Conservation (phyloP, 2,113 vertebrate species). For the Fregata magnificens region DNA sequence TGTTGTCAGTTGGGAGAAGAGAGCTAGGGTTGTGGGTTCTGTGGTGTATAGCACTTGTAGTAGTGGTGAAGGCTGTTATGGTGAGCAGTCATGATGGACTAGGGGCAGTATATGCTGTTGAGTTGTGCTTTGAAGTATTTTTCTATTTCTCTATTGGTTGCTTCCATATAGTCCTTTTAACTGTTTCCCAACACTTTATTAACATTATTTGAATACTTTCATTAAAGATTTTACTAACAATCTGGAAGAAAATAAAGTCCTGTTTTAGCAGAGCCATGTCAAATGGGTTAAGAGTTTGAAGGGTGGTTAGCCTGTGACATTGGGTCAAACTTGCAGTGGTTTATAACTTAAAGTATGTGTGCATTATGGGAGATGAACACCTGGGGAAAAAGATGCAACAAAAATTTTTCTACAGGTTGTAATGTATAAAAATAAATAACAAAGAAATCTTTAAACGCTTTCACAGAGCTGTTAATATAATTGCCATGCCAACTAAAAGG, state of each 20-base stretch:
- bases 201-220: neutral
- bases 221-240: neutral
- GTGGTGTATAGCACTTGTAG: neutral
- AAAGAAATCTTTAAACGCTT: neutral
- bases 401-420: neutral
- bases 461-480: neutral
- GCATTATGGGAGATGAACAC: neutral
- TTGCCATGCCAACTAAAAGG: neutral
- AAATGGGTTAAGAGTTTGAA: neutral
- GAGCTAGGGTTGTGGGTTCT: neutral
- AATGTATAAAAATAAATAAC: neutral
- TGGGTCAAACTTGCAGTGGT: neutral
- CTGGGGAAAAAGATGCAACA: neutral
- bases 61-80: neutral
- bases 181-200: neutral
- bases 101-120: neutral
- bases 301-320: neutral
- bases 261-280: neutral
- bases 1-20: neutral
- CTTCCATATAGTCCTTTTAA: neutral
- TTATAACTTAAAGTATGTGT: neutral
- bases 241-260: neutral
- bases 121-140: neutral
- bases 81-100: neutral
- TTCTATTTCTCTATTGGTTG: neutral